Base-by-base conservation (phyloP, 2,888 invertebrate genomes). In the Lysandra bellargus region DNA sequence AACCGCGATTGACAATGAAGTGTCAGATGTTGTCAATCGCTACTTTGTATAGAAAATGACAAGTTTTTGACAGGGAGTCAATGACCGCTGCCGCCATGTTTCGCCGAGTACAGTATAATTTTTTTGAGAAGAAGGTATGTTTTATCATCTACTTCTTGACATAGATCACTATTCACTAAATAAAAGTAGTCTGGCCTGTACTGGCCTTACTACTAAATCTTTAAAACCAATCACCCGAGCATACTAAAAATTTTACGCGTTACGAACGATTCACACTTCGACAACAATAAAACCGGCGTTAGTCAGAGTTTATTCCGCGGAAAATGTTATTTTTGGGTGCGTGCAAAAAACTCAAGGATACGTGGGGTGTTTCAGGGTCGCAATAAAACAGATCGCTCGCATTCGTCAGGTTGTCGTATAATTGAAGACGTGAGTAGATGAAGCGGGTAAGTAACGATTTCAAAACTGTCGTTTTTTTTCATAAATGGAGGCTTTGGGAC, bases 351-450 rank as follows among this genome's bases (percentile, higher is more conserved):
- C 57, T 49, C 76, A 76, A 57, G 76, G 76, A 76, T 76, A 76
- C 53, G 64, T 78, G 72, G 61, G 49, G 75, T 78, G 76, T 73
- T 80, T 77, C 80, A 78, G 82, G 80, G 76, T 78, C 78, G 75
- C 57, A 60, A 49, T 44, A 78, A 80, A 80, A 73, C 61, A 83
- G 80, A 61, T 72, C 78, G 79, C 81, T 80, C 80, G 80, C 80
- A 87, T 88, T 88, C 85, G 86, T 90, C 89, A 89, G 74, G 14
- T 17, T 40, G 73, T 87, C 83, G 84, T 87, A 86, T 90, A 49
- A 49, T 49, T 49, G 49, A 49, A 1, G 49, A 49, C 49, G 9
- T 49, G 49, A 49, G 49, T 49, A 2, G 12, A 49, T 12, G 49
- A 49, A 49, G 49, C 49, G 49, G 49, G 12, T 49, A 49, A 49